Percentiles rank a stretch among this genome's conserved stretches.
phyloP scores from a whole-genome alignment of 2,888 invertebrate species.

The Venusia cambrica region DNA sequence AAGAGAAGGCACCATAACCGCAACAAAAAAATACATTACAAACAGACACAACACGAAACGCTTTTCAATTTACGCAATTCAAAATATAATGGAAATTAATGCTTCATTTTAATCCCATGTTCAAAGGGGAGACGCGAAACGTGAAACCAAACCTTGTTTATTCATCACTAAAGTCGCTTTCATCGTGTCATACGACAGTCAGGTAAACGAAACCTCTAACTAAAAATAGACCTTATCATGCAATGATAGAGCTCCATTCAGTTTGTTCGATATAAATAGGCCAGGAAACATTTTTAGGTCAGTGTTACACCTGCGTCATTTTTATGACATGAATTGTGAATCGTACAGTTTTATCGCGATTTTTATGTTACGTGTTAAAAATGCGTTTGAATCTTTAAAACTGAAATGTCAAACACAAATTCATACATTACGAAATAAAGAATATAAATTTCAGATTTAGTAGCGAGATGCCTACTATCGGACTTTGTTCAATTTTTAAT shows the following conservation, averaged over 20 bases:
- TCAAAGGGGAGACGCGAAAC: constrained; percentile 5
- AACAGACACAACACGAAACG: constrained; percentile 13
- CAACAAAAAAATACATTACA: too few species aligned
- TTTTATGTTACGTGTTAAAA: constrained; percentile 4
- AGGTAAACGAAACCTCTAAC: constrained; percentile 5
- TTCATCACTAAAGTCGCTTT: constrained; percentile 10
- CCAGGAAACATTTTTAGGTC: constrained; percentile 30
- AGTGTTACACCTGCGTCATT: constrained; percentile 29
- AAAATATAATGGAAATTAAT: constrained; percentile 20
- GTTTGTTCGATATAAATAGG: constrained; percentile 21
- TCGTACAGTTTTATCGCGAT: constrained; percentile 11
- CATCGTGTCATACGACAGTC: constrained; percentile 1
- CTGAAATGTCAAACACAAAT: constrained; percentile 15
- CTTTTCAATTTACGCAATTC: constrained; percentile 19
- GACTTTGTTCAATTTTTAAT: too few species aligned
- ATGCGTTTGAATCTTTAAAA: constrained; percentile 14
- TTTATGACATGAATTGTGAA: constrained; percentile 22
- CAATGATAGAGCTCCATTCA: constrained; percentile 17
- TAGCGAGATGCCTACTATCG: too few species aligned
- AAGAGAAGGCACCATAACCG: too few species aligned
- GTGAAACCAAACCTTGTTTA: constrained; percentile 8
- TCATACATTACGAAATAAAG: too few species aligned
- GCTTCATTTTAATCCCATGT: constrained; percentile 18
- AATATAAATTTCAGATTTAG: too few species aligned
- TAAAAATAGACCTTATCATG: constrained; percentile 14